phyloP scores from a whole-genome alignment of 2,113 vertebrate species.

The Dermatemys mawii region DNA sequence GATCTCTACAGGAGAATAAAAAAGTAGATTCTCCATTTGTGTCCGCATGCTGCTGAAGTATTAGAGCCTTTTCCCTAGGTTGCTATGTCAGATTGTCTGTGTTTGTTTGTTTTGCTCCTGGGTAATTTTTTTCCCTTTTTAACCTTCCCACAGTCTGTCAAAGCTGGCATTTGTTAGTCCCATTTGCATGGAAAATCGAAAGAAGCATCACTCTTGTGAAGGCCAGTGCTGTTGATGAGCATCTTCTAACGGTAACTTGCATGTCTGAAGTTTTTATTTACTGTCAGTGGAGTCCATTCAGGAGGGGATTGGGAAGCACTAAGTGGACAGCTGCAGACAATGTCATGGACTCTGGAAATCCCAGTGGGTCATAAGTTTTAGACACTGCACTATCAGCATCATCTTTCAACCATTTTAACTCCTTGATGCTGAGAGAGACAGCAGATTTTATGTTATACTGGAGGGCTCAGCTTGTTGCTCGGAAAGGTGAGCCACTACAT shows the following conservation, averaged over 20 bases:
- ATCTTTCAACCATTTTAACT: background rate
- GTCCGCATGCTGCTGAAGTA: background rate
- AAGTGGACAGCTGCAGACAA: background rate
- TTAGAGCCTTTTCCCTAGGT: background rate
- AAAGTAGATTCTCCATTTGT: conserved; percentile 31
- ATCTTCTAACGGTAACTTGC: background rate
- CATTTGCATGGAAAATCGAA: background rate
- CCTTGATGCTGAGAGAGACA: conserved; percentile 43
- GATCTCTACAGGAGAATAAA: background rate
- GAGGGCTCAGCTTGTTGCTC: background rate
- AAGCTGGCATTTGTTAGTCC: background rate
- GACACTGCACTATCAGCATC: conserved; percentile 24
- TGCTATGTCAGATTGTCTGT: background rate
- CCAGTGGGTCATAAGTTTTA: background rate
- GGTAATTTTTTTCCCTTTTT: background rate
- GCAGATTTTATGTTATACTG: background rate
- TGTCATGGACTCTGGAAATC: background rate
- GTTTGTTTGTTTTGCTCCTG: background rate
- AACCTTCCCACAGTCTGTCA: background rate
- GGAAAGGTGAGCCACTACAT: background rate
- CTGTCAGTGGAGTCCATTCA: background rate
- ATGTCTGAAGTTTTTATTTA: background rate
- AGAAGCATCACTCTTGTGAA: background rate
- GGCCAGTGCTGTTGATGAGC: background rate
- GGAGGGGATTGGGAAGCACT: background rate